Percentiles rank a stretch among this genome's conserved stretches.
These are phyloP conservation scores for Ceratina calcarata DNA, from an alignment of 1,140 invertebrate genomes.

Conservation along the genomic window DNA sequence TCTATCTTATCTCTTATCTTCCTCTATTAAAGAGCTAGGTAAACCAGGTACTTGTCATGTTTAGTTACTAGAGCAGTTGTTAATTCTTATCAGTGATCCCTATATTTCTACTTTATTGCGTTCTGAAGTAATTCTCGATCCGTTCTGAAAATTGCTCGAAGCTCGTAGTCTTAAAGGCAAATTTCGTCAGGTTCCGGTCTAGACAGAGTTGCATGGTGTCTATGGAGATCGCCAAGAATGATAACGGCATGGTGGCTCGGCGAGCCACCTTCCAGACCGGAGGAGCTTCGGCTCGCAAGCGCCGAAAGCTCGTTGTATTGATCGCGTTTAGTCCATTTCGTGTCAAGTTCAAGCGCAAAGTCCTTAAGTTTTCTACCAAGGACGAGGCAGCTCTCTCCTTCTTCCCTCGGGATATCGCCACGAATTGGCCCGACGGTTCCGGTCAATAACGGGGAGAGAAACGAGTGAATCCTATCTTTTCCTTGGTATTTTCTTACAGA, in stretches of 20 bases:
- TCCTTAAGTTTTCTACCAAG: slow-evolving; percentile 47
- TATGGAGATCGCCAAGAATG: slow-evolving; percentile 63
- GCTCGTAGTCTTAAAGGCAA: background rate
- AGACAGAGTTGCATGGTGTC: slow-evolving; percentile 54
- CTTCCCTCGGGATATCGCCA: background rate
- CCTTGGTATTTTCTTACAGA: no score
- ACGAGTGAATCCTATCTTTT: background rate
- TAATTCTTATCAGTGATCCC: no score
- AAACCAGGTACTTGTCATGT: no score
- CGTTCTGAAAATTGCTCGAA: background rate
- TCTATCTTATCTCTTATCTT: no score
- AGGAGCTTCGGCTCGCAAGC: slow-evolving; percentile 69
- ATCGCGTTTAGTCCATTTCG: slow-evolving; percentile 75
- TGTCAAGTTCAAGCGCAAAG: slow-evolving; percentile 78
- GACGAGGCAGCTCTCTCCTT: slow-evolving; percentile 26
- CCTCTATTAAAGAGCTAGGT: no score
- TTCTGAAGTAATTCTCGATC: no score
- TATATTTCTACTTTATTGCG: no score
- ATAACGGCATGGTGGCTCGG: slow-evolving; percentile 45
- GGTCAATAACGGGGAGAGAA: background rate
- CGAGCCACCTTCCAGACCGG: slow-evolving; percentile 11
- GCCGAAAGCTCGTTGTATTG: slow-evolving; percentile 75
- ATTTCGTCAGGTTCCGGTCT: slow-evolving; percentile 26
- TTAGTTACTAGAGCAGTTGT: no score
- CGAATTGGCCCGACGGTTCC: background rate